Base-by-base conservation (phyloP, 2,888 invertebrate genomes). In the Nomada flava region DNA sequence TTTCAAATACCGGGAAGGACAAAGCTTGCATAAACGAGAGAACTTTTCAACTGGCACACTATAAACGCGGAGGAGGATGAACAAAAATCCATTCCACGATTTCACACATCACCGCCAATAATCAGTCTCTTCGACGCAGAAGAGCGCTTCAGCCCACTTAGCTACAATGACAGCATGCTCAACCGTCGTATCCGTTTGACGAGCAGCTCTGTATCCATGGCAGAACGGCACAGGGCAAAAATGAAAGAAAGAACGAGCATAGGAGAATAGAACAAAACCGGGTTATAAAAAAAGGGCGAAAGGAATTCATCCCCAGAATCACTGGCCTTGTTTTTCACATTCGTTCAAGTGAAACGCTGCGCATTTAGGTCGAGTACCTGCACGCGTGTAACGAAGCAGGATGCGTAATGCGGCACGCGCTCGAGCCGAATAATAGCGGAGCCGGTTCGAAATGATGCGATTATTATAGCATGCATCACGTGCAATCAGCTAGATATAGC, bases 401-500 rank as follows among this genome's bases (percentile, higher is more conserved):
- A 36, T 13, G 42, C 62, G 62, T 69, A 7, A 36, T 26, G 20
- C 20, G 20, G 20, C 60, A 53, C 36, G 26, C 79, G 50, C 52
- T 63, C 57, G 23, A 44, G 26, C 29, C 63, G 72, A 80, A 78
- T 80, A 78, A 80, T 62, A 60, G 55, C 29, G 59, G 53, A 67
- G 65, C 23, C 53, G 60, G 20, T 72, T 65, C 50, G 59, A 53
- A 60, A 65, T 47, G 71, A 79, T 65, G 70, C 71, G 71, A 71
- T 79, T 79, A 79, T 77, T 78, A 68, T 79, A 67, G 71, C 55
- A 71, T 72, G 78, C 62, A 78, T 78, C 78, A 36, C 62, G 71
- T 67, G 62, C 60, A 78, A 78, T 78, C 79, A 72, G 55, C 65
- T 63, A 42, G 57, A 3, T 13, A 62, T 57, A 9, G 23, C 67